Base-by-base conservation (phyloP, 2,113 vertebrate species). In the Argyrosomus japonicus region DNA sequence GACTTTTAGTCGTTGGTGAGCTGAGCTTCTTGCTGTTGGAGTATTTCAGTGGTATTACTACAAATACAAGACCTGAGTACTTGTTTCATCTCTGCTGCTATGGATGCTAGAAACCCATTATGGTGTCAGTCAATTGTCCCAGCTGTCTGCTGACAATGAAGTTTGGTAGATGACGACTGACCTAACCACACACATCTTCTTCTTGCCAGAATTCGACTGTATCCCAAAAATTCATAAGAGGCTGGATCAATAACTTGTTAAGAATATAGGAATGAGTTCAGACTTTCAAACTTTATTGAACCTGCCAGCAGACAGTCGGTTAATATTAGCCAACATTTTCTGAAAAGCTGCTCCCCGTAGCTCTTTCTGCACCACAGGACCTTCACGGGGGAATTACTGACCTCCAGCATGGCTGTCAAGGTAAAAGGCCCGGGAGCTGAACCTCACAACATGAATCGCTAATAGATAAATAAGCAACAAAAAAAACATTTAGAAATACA, bases 231-330 rank as follows among this genome's bases (percentile, higher is more conserved):
- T 78, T 75, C 45, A 67, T 82, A 71, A 71, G 23, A 54, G 19
- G 14, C 25, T 19, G 5, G 71, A 80, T 85, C 82, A 65, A 79
- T 79, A 89, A 60, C 56, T 21, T 29, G 15, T 84, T 87, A 65
- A 29, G 40, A 70, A 64, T 67, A 72, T 10, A 27, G 51, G 50
- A 82, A 76, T 74, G 45, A 74, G 72, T 69, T 83, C 15, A 69
- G 64, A 60, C 56, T 62, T 81, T 73, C 21, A 61, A 61, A 85
- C 53, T 54, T 60, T 32, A 6, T 32, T 32, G 25, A 72, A 82
- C 14, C 72, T 63, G 15, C 43, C 13, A 57, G 64, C 0, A 14
- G 72, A 77, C 56, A 58, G 29, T 23, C 15, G 6, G 45, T 79
- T 73, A 18, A 77, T 82, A 58, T 67, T 18, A 56, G 61, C 43